phyloP scores from a whole-genome alignment of 1,140 invertebrate genomes.

The Habropoda laboriosa region DNA sequence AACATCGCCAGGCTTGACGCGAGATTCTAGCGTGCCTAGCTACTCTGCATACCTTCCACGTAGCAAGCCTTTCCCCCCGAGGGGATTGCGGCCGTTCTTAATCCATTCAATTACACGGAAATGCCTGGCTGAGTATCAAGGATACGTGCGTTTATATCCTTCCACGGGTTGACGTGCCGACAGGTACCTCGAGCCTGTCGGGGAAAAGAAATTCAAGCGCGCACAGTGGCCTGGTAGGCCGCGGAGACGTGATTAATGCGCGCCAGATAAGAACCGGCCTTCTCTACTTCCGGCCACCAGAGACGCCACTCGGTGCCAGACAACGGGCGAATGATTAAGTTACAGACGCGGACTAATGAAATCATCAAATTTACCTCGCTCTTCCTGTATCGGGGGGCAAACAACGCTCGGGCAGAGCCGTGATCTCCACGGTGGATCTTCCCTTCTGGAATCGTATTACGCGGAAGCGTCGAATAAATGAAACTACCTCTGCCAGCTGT shows the following conservation, averaged over 20 bases:
- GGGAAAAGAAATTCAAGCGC: slow-evolving; percentile 36
- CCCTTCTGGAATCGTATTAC: slow-evolving; percentile 31
- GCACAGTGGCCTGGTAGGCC: slow-evolving; percentile 11
- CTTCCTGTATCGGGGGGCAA: slow-evolving; percentile 33
- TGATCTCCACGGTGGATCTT: slow-evolving; percentile 27
- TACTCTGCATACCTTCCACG: slow-evolving; percentile 3
- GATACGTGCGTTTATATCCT: slow-evolving; percentile 54
- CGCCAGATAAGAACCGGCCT: slow-evolving; percentile 54
- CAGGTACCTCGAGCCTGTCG: slow-evolving; percentile 53
- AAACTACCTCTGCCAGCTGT: neutral
- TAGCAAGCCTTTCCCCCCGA: no score
- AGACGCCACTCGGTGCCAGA: neutral
- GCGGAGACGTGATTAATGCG: slow-evolving; percentile 60
- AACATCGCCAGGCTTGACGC: neutral
- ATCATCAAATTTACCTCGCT: slow-evolving; percentile 58
- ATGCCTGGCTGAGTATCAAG: slow-evolving; percentile 45
- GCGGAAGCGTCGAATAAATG: slow-evolving; percentile 28
- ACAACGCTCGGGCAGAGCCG: neutral
- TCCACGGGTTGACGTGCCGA: slow-evolving; percentile 52
- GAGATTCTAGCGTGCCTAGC: neutral
- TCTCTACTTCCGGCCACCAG: slow-evolving; percentile 45
- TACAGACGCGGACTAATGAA: slow-evolving; percentile 60
- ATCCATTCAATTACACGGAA: slow-evolving; percentile 51
- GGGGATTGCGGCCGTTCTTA: slow-evolving; percentile 30
- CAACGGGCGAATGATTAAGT: slow-evolving; percentile 62